Evolutionary conservation across 1,140 invertebrate species (phyloP).

Genomic region (Schlechtendalia chinensis): DNA sequence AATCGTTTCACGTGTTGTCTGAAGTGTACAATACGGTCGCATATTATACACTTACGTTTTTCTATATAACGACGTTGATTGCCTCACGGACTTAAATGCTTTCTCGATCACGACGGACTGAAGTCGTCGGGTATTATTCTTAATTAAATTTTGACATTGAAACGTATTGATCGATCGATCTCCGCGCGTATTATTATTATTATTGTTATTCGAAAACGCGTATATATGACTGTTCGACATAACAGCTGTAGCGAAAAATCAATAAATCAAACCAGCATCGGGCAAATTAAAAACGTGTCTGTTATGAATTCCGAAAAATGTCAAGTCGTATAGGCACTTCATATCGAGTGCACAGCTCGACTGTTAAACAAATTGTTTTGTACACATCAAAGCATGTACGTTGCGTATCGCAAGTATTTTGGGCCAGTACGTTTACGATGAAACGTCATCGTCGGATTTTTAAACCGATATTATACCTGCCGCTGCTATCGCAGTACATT

Average conservation of each 20-base stretch:
- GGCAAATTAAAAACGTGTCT: not conserved
- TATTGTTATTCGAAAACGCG: not conserved
- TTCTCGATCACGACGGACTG: constrained; percentile 6
- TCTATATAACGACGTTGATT: not conserved
- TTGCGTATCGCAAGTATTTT: too few relatives aligned
- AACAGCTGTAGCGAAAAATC: not conserved
- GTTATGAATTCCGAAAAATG: not conserved
- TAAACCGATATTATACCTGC: too few relatives aligned
- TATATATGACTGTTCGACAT: too few relatives aligned
- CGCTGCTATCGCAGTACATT: too few relatives aligned
- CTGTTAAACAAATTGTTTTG: too few relatives aligned
- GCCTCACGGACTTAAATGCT: not conserved
- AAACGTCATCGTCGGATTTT: too few relatives aligned
- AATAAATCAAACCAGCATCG: constrained; percentile 7
- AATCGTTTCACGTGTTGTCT: not conserved
- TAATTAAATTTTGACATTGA: constrained; percentile 8
- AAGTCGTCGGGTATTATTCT: not conserved
- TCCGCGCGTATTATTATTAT: not conserved
- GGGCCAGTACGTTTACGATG: too few relatives aligned
- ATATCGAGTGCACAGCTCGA: too few relatives aligned
- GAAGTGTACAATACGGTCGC: not conserved
- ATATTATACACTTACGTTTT: too few relatives aligned
- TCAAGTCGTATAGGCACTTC: not conserved
- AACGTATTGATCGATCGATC: constrained; percentile 6
- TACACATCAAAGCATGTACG: too few relatives aligned